Percentiles rank a stretch among this genome's conserved stretches.
These are phyloP conservation scores for Phrixothrix hirtus DNA, from an alignment of 2,888 invertebrate species.

Conservation along the genomic window DNA sequence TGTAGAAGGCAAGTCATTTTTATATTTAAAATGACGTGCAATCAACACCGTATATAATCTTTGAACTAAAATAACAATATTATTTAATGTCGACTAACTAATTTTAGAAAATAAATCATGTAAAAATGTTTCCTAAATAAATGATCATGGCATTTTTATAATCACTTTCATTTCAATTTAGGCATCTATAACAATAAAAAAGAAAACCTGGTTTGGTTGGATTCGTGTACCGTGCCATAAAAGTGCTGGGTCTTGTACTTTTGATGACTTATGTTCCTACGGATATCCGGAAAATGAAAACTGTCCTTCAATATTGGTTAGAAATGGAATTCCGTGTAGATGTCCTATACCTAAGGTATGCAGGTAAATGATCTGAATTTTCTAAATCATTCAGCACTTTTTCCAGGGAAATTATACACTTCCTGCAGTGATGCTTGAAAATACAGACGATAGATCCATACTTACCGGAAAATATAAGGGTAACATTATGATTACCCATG, in stretches of 20 bases:
- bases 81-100: too few relatives aligned
- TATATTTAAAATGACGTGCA: too few relatives aligned
- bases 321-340: constrained; percentile 41
- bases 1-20: too few relatives aligned
- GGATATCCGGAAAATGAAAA: constrained; percentile 34
- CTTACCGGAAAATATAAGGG: constrained; percentile 37
- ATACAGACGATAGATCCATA: constrained; percentile 21
- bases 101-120: too few relatives aligned
- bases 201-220: constrained; percentile 36
- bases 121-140: too few relatives aligned
- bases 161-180: constrained; percentile 18
- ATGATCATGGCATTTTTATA: not conserved
- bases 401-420: constrained; percentile 43
- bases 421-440: constrained; percentile 30
- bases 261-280: constrained; percentile 38
- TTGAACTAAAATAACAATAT: too few relatives aligned
- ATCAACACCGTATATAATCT: too few relatives aligned
- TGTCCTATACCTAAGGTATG: constrained; percentile 41
- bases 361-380: not conserved
- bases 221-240: constrained; percentile 38
- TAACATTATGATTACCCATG: constrained; percentile 26
- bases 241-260: constrained; percentile 41
- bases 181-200: constrained; percentile 36
- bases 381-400: constrained; percentile 2
- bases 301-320: constrained; percentile 35